Evolutionary conservation across 2,113 vertebrate genomes (phyloP).

Genomic region (Pangasianodon gigas): DNA sequence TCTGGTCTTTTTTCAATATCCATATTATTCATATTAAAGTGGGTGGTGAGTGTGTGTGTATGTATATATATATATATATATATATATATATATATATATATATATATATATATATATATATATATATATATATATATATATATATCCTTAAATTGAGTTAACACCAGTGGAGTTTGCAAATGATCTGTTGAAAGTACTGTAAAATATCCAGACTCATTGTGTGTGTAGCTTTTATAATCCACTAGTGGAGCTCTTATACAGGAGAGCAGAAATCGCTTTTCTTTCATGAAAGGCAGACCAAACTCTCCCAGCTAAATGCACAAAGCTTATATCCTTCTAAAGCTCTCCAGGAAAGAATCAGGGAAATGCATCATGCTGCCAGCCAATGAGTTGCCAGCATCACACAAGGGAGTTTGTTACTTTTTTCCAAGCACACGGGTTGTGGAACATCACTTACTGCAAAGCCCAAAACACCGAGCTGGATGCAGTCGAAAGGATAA

Average conservation of each 20-base stretch:
- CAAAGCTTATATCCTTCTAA: slow-evolving; percentile 38
- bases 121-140: too few species aligned
- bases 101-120: too few species aligned
- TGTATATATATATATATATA: too few species aligned
- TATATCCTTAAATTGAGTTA: neutral
- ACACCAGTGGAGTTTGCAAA: neutral
- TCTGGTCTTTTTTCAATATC: neutral
- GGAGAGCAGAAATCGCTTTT: slow-evolving; percentile 22
- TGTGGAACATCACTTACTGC: slow-evolving; percentile 25
- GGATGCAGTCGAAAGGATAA: slow-evolving; percentile 17
- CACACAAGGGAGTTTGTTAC: slow-evolving; percentile 37
- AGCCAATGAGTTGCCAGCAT: slow-evolving; percentile 47
- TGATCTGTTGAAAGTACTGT: neutral
- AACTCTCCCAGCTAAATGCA: slow-evolving; percentile 36
- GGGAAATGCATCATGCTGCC: slow-evolving; percentile 44
- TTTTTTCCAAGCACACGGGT: slow-evolving; percentile 1
- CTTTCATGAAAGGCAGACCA: slow-evolving; percentile 30
- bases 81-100: too few species aligned
- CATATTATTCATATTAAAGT: neutral
- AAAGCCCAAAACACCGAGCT: slow-evolving; percentile 8
- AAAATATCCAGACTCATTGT: slow-evolving; percentile 21
- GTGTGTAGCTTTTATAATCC: slow-evolving; percentile 10
- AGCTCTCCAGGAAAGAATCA: slow-evolving; percentile 34
- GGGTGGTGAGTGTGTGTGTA: neutral
- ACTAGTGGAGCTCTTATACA: slow-evolving; percentile 13